These are phyloP conservation scores for Pimephales promelas DNA, from an alignment of 2,113 vertebrate species.

Conservation along the genomic window DNA sequence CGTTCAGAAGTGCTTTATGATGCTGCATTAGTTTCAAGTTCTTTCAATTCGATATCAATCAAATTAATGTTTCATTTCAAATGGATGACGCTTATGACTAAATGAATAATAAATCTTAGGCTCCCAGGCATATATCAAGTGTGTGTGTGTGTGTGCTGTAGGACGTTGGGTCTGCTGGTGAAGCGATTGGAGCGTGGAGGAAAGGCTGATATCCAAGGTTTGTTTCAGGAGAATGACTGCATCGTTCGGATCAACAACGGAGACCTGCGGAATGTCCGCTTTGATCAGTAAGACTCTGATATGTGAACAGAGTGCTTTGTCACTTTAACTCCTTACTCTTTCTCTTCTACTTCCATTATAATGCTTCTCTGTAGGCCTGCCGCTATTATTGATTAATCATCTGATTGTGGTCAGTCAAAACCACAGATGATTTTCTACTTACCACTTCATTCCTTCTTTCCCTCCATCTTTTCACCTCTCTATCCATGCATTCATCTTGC, in stretches of 20 bases:
- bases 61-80: constrained; percentile 59
- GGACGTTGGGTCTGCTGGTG: constrained; percentile 92
- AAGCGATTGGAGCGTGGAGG: constrained; percentile 92
- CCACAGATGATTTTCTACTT: too few relatives aligned
- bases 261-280: constrained; percentile 91
- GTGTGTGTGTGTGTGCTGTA: constrained; percentile 73
- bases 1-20: constrained; percentile 62
- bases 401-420: background rate
- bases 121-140: background rate
- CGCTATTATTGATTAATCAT: background rate
- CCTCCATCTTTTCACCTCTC: background rate
- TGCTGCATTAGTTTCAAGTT: constrained; percentile 29
- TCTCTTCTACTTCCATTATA: background rate
- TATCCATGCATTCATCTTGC: background rate
- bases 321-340: background rate
- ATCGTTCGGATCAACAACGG: constrained; percentile 92
- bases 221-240: constrained; percentile 95
- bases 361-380: background rate
- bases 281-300: constrained; percentile 89
- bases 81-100: constrained; percentile 18
- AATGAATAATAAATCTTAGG: background rate
- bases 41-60: constrained; percentile 13
- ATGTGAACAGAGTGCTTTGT: background rate
- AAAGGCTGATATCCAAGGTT: constrained; percentile 90
- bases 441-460: background rate